Base-by-base conservation (phyloP, 2,113 vertebrate genomes). In the Salvelinus sp. region DNA sequence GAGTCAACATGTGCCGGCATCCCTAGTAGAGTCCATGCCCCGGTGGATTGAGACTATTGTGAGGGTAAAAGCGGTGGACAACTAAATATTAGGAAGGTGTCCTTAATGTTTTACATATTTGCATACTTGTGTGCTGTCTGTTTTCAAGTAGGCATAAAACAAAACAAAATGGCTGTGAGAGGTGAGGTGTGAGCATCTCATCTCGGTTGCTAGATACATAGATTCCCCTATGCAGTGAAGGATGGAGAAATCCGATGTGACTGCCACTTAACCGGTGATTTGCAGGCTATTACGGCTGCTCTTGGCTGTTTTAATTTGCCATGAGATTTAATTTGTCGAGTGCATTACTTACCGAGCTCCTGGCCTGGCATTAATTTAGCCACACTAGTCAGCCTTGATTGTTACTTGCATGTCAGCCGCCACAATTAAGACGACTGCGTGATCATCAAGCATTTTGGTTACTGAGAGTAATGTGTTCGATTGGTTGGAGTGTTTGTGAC, bases 181-280 rank as follows among this genome's bases (percentile, higher is more conserved):
- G 38, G 38, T 44, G 38, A 44, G 7, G 9, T 44, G 38, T 44
- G 9, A 44, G 38, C 9, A 44, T 44, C 38, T 44, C 38, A 44
- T 44, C 78, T 75, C 54, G 70, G 70, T 83, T 69, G 71, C 28
- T 70, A 16, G 57, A 18, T 23, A 44, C 10, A 44, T 44, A 23
- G 60, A 38, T 64, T 28, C 28, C 30, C 65, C 14, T 33, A 62
- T 69, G 75, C 81, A 74, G 57, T 38, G 72, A 76, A 58, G 57
- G 83, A 74, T 64, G 50, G 66, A 84, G 72, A 78, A 90, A 91
- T 91, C 74, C 80, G 70, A 87, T 84, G 82, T 81, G 89, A 89
- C 86, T 85, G 81, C 81, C 81, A 85, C 85, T 90, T 89, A 89
- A 70, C 77, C 70, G 79, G 74, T 82, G 83, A 89, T 91, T 87